Evolutionary conservation across 2,797 vertebrate genomes (phyloP).

Genomic region (Amniataba percoides): DNA sequence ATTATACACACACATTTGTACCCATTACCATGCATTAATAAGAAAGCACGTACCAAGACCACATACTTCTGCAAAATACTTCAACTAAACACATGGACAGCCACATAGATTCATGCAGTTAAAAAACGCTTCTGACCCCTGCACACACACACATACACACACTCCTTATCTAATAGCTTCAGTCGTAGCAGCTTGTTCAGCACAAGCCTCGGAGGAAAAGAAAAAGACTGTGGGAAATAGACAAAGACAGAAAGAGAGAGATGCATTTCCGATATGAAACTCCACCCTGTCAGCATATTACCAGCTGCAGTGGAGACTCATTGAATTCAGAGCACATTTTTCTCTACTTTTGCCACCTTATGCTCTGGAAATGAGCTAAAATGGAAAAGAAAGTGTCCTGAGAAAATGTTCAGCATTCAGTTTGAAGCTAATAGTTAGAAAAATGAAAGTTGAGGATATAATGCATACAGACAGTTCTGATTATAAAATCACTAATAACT

Average conservation of each 20-base stretch:
- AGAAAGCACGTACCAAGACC: not conserved
- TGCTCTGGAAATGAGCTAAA: constrained; percentile 32
- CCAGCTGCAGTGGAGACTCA: constrained; percentile 40
- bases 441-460: no score
- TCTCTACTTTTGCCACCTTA: constrained; percentile 32
- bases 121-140: constrained; percentile 18
- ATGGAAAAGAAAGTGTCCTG: constrained; percentile 30
- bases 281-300: constrained; percentile 65
- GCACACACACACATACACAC: constrained; percentile 2
- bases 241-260: constrained; percentile 65
- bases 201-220: constrained; percentile 51
- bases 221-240: constrained; percentile 55
- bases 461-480: not conserved
- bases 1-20: constrained; percentile 8
- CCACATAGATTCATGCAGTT: constrained; percentile 22
- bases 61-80: not conserved
- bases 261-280: constrained; percentile 63
- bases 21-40: constrained; percentile 2
- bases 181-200: constrained; percentile 58
- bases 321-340: constrained; percentile 47
- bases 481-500: not conserved
- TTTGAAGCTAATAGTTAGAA: not conserved
- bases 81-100: constrained; percentile 15
- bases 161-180: constrained; percentile 58
- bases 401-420: constrained; percentile 23